Evolutionary conservation across 53 echinoderm and acorn worm species (phyloP).

Genomic region (Echinarachnius parma): DNA sequence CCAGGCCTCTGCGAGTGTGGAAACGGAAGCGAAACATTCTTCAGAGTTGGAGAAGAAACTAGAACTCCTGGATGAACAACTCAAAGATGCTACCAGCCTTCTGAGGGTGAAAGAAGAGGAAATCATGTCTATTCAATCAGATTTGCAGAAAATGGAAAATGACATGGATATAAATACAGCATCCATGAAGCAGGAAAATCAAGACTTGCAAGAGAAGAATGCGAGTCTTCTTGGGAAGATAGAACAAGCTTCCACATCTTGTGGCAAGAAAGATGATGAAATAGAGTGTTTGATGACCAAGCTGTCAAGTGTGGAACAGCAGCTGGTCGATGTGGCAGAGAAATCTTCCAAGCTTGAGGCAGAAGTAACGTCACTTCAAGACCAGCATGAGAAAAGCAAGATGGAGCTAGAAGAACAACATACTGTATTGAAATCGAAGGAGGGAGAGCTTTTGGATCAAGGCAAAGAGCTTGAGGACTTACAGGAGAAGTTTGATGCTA

Average conservation of each 20-base stretch:
- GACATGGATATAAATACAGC: neutral
- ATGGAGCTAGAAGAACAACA: constrained; percentile 28
- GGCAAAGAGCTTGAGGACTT: constrained; percentile 19
- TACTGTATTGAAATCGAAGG: constrained; percentile 10
- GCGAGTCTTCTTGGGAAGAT: constrained; percentile 6
- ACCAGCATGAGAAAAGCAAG: neutral
- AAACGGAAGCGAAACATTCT: constrained; percentile 19
- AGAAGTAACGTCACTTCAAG: constrained; percentile 1
- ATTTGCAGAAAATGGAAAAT: constrained; percentile 2
- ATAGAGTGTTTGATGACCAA: constrained; percentile 9
- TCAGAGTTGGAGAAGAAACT: constrained; percentile 48
- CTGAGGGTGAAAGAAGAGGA: constrained; percentile 29
- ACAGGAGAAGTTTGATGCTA: constrained; percentile 25
- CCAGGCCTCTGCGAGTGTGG: constrained; percentile 8
- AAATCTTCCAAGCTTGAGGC: constrained; percentile 23
- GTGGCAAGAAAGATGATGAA: constrained; percentile 21
- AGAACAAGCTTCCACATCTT: constrained; percentile 15
- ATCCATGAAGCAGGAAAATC: constrained; percentile 10
- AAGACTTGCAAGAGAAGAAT: constrained; percentile 24
- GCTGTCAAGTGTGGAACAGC: neutral
- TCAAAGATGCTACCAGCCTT: constrained; percentile 10
- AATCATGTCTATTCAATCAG: constrained; percentile 31
- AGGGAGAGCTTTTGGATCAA: constrained; percentile 20
- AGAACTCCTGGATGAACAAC: constrained; percentile 34
- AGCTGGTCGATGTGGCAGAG: constrained; percentile 20